Evolutionary conservation across 2,888 invertebrate species (phyloP).

Genomic region (Drosophila lutescens): DNA sequence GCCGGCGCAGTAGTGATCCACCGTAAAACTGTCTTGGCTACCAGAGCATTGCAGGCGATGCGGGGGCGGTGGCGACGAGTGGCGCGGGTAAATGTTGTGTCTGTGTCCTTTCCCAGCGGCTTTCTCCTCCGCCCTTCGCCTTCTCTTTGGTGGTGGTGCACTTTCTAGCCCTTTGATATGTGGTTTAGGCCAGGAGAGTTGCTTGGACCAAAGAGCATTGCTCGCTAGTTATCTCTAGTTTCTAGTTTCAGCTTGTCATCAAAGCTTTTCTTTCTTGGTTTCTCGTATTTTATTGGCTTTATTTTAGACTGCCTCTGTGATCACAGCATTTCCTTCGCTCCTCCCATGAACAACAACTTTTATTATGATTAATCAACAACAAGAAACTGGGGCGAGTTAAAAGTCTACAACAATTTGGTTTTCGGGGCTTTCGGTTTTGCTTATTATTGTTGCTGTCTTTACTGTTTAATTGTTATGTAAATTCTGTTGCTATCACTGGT

Average conservation of each 20-base stretch:
- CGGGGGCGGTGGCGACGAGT: conserved; percentile 85
- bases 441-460: conserved; percentile 23
- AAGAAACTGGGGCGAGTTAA: conserved; percentile 24
- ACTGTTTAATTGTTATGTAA: conserved; percentile 50
- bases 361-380: conserved; percentile 42
- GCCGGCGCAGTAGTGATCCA: conserved; percentile 85
- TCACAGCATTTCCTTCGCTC: conserved; percentile 41
- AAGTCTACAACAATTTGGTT: conserved; percentile 52
- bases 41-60: conserved; percentile 85
- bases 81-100: conserved; percentile 84
- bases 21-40: conserved; percentile 85
- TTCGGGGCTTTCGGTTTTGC: conserved; percentile 8
- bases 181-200: conserved; percentile 20
- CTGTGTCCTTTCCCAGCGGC: conserved; percentile 51
- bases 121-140: background rate
- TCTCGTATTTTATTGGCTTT: background rate
- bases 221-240: conserved; percentile 10
- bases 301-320: conserved; percentile 6
- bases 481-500: conserved; percentile 67
- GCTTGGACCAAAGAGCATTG: conserved; percentile 5
- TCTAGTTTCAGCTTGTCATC: conserved; percentile 9
- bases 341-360: conserved; percentile 9
- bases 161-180: conserved; percentile 58
- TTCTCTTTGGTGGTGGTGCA: background rate
- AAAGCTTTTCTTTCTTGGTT: background rate